A percentile compares a stretch with the other conserved stretches of the same genome.
phyloP scores from a whole-genome alignment of 2,113 vertebrate species.

The Jaculus jaculus region DNA sequence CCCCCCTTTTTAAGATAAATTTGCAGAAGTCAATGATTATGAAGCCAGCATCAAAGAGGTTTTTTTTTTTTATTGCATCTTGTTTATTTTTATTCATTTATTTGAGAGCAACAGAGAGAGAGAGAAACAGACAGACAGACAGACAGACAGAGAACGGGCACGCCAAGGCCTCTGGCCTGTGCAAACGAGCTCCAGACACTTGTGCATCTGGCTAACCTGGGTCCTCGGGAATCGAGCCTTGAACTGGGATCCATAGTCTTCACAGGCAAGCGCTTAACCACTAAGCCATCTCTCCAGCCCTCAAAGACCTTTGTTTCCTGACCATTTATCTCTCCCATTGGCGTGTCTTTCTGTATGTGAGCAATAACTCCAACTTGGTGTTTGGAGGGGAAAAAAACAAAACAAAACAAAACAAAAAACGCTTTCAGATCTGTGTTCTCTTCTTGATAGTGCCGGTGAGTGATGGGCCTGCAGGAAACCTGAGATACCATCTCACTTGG shows the following conservation, averaged over 20 bases:
- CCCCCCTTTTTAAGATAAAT: conserved; percentile 40
- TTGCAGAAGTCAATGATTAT: not conserved
- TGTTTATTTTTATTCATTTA: too few species aligned
- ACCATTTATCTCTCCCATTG: conserved; percentile 19
- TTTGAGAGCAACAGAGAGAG: too few species aligned
- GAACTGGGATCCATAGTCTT: too few species aligned
- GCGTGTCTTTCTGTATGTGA: conserved; percentile 57
- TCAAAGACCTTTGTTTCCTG: conserved; percentile 18
- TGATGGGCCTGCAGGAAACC: conserved; percentile 26
- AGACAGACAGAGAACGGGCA: too few species aligned
- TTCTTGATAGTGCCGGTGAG: conserved; percentile 54
- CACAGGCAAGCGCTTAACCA: too few species aligned
- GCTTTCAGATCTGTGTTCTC: conserved; percentile 39
- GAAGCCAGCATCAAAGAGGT: conserved; percentile 19
- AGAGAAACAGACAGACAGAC: too few species aligned
- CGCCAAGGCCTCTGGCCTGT: too few species aligned
- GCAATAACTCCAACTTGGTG: conserved; percentile 42
- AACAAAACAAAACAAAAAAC: not conserved
- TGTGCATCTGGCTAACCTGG: too few species aligned
- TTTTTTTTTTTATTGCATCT: too few species aligned
- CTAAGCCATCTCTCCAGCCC: too few species aligned
- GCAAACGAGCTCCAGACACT: too few species aligned
- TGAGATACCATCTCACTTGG: conserved; percentile 3
- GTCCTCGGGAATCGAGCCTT: too few species aligned
- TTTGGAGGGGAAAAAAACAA: not conserved